Percentiles rank a stretch among this genome's conserved stretches.
phyloP scores from a whole-genome alignment of 2,888 invertebrate genomes.

The Cantharis lateralis region DNA sequence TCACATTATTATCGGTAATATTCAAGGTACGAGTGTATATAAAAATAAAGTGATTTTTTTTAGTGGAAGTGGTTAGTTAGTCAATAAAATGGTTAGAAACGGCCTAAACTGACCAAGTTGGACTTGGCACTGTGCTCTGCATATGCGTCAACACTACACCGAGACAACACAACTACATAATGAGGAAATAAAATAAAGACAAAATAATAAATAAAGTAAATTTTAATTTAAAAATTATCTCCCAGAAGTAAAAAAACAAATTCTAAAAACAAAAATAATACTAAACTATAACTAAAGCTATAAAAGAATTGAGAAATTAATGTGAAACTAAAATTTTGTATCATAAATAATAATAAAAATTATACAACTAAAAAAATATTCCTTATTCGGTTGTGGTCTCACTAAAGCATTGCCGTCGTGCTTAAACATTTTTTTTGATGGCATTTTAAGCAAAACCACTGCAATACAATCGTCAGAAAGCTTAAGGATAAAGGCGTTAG shows the following conservation, averaged over 20 bases:
- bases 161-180: conserved; percentile 48
- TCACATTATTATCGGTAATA: conserved; percentile 36
- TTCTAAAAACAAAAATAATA: conserved; percentile 40
- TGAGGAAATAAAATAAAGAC: conserved; percentile 36
- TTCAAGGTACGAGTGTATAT: conserved; percentile 37
- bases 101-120: conserved; percentile 23
- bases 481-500: conserved; percentile 44
- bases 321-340: conserved; percentile 13
- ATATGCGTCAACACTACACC: conserved; percentile 47
- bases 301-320: conserved; percentile 23
- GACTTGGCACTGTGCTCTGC: conserved; percentile 39
- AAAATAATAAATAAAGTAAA: conserved; percentile 43
- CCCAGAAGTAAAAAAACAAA: conserved; percentile 42
- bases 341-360: conserved; percentile 31
- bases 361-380: conserved; percentile 31
- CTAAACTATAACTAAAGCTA: conserved; percentile 38
- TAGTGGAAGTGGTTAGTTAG: conserved; percentile 54
- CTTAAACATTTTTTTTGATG: conserved; percentile 39
- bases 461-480: conserved; percentile 46
- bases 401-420: conserved; percentile 51
- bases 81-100: conserved; percentile 47
- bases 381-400: conserved; percentile 46
- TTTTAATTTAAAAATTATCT: conserved; percentile 37
- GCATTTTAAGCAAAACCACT: conserved; percentile 54
- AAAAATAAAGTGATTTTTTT: conserved; percentile 52